Evolutionary conservation across 1,140 invertebrate genomes (phyloP).

Genomic region (Bombus breviceps): DNA sequence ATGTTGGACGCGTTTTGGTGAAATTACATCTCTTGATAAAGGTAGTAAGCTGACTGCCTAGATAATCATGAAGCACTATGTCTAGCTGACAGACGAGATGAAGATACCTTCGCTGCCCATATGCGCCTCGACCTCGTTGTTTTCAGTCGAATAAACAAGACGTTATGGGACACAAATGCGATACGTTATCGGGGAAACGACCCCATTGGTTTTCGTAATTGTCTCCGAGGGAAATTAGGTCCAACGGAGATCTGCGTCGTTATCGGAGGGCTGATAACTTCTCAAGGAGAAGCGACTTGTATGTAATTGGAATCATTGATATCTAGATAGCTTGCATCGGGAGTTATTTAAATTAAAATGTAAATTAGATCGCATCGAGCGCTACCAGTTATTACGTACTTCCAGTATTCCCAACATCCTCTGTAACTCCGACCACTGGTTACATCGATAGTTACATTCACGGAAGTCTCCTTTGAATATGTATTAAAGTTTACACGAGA

Average conservation of each 20-base stretch:
- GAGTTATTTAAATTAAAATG: conserved; percentile 48
- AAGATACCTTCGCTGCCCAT: neutral
- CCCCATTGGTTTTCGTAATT: conserved; percentile 20
- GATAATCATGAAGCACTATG: neutral
- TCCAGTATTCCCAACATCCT: conserved; percentile 1
- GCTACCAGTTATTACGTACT: neutral
- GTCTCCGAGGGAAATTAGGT: conserved; percentile 19
- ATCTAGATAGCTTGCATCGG: conserved; percentile 19
- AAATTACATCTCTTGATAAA: no score
- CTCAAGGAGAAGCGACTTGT: neutral
- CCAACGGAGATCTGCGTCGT: neutral
- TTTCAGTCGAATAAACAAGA: neutral
- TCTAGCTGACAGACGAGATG: neutral
- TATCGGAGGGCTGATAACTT: neutral
- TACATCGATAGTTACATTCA: neutral
- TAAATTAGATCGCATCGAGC: conserved; percentile 34
- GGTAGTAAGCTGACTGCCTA: no score
- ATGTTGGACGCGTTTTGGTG: no score
- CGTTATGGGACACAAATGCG: conserved; percentile 19
- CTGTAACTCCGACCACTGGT: neutral
- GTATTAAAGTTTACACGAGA: no score
- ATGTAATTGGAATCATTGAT: conserved; percentile 46
- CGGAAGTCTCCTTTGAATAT: neutral
- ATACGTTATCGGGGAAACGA: conserved; percentile 18
- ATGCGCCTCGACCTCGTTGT: neutral